Conservation (phyloP, 2,113 vertebrate species). For the Falco punctatus region DNA sequence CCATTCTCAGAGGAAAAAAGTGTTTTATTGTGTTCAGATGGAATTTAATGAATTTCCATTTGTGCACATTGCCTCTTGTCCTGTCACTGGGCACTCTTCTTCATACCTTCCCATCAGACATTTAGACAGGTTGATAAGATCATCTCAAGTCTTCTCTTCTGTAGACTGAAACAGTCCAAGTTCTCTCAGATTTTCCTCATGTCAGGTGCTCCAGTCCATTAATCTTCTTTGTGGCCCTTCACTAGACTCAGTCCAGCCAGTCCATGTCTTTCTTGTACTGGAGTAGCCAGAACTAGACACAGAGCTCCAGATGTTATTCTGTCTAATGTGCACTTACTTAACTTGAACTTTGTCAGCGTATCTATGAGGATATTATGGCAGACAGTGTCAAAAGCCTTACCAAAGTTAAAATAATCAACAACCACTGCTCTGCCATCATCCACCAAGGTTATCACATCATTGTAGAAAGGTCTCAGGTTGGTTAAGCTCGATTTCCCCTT, state of each 20-base stretch:
- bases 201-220: background rate
- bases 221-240: background rate
- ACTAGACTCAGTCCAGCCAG: background rate
- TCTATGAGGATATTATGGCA: background rate
- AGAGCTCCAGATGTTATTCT: background rate
- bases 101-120: background rate
- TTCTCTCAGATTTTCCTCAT: background rate
- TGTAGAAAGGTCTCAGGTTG: background rate
- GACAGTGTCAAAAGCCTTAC: no score
- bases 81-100: background rate
- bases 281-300: background rate
- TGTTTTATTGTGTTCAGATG: background rate
- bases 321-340: background rate
- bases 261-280: background rate
- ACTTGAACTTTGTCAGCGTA: background rate
- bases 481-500: background rate
- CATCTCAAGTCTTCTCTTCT: background rate
- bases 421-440: no score
- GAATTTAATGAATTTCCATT: background rate
- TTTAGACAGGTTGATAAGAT: background rate
- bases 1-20: background rate
- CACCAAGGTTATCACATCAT: background rate
- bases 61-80: background rate
- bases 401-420: no score
- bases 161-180: no score